Evolutionary conservation across 2,888 invertebrate genomes (phyloP).

Genomic region (Cephus pygmeus): DNA sequence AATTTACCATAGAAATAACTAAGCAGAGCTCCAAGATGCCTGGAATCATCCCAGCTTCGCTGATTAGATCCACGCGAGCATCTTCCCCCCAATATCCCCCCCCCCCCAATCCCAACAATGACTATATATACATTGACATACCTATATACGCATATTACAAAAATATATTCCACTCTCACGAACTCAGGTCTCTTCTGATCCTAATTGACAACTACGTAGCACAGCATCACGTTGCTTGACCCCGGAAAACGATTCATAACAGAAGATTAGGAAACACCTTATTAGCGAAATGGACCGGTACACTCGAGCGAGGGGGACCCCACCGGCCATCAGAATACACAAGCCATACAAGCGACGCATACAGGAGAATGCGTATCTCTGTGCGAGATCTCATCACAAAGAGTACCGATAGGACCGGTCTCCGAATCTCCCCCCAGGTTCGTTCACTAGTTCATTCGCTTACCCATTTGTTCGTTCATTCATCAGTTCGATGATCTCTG

Average conservation of each 20-base stretch:
- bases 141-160: too few species aligned
- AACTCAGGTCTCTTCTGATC: too few species aligned
- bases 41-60: too few species aligned
- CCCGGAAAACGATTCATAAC: constrained; percentile 23
- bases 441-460: constrained; percentile 37
- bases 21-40: too few species aligned
- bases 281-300: constrained; percentile 50
- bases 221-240: constrained; percentile 33
- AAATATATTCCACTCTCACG: too few species aligned
- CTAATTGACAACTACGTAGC: too few species aligned
- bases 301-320: constrained; percentile 9
- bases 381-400: constrained; percentile 46
- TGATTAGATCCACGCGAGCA: too few species aligned
- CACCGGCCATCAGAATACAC: not conserved
- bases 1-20: too few species aligned
- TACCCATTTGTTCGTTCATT: constrained; percentile 32
- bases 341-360: constrained; percentile 26
- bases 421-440: constrained; percentile 38
- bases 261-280: constrained; percentile 41
- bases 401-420: constrained; percentile 16
- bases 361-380: constrained; percentile 54
- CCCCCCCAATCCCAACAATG: too few species aligned
- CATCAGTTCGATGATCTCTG: constrained; percentile 6
- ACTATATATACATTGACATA: too few species aligned
- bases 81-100: too few species aligned